Evolutionary conservation across 23 tunicate genomes (phyloP).

Genomic region (Styela clava): DNA sequence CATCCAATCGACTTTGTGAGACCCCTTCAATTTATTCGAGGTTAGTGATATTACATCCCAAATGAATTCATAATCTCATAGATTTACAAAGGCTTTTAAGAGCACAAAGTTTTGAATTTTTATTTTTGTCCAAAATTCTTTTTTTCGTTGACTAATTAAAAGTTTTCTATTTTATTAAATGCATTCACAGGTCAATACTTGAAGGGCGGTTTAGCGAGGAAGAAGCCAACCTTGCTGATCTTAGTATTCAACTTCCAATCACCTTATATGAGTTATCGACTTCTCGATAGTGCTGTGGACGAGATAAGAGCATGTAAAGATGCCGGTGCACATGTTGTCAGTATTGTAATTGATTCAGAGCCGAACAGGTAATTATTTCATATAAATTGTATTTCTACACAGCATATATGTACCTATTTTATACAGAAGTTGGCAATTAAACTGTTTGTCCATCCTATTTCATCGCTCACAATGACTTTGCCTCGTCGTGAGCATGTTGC

Average conservation of each 20-base stretch:
- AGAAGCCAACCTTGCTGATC: slow-evolving; percentile 64
- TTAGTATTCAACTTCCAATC: slow-evolving; percentile 64
- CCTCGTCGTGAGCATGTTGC: no score
- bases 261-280: slow-evolving; percentile 53
- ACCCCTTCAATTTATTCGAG: slow-evolving; percentile 40
- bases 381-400: no score
- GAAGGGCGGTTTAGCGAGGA: slow-evolving; percentile 22
- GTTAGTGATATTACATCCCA: no score
- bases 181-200: slow-evolving; percentile 38
- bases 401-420: neutral
- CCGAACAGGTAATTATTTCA: no score
- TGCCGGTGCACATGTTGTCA: slow-evolving; percentile 54
- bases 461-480: no score
- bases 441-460: neutral
- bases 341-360: slow-evolving; percentile 46
- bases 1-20: slow-evolving; percentile 39
- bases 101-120: no score
- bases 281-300: slow-evolving; percentile 49
- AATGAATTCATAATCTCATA: neutral
- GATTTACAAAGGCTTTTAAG: neutral
- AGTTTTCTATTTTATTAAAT: no score
- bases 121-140: no score
- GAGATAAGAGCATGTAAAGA: slow-evolving; percentile 43
- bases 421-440: no score
- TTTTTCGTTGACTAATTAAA: no score